Evolutionary conservation across 2,113 vertebrate species (phyloP).

Genomic region (Toxotes jaculatrix): DNA sequence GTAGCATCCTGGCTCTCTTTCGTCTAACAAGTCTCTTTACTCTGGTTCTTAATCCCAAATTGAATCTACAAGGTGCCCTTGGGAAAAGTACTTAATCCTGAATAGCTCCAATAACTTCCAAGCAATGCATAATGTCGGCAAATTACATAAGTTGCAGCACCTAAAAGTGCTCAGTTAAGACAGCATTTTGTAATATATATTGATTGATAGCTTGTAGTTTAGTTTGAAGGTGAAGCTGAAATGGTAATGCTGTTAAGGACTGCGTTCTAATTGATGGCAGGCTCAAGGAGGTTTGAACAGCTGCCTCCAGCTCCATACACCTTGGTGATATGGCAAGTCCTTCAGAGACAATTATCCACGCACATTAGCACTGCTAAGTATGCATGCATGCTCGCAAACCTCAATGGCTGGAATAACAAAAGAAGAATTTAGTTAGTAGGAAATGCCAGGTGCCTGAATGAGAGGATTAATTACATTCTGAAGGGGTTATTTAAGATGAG

Average conservation of each 20-base stretch:
- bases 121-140: constrained; percentile 56
- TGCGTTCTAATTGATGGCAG: constrained; percentile 71
- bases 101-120: constrained; percentile 70
- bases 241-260: constrained; percentile 49
- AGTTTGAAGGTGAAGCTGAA: constrained; percentile 76
- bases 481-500: constrained; percentile 62
- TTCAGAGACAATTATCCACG: constrained; percentile 67
- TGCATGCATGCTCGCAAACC: constrained; percentile 53
- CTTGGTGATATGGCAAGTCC: constrained; percentile 48
- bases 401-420: constrained; percentile 63
- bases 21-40: constrained; percentile 77
- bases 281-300: constrained; percentile 71
- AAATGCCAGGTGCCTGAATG: constrained; percentile 59
- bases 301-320: constrained; percentile 54
- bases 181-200: constrained; percentile 63
- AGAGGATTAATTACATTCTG: constrained; percentile 73
- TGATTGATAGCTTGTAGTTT: constrained; percentile 69
- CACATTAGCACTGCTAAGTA: constrained; percentile 58
- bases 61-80: constrained; percentile 83
- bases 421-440: constrained; percentile 39
- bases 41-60: constrained; percentile 81
- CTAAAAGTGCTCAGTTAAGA: constrained; percentile 55
- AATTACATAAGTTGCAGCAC: constrained; percentile 59
- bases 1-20: constrained; percentile 66
- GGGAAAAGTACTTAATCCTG: constrained; percentile 79